Percentiles rank a stretch among this genome's conserved stretches.
These are phyloP conservation scores for Actinia equina DNA, from an alignment of 64 coral and sea anemone species.

Conservation along the genomic window DNA sequence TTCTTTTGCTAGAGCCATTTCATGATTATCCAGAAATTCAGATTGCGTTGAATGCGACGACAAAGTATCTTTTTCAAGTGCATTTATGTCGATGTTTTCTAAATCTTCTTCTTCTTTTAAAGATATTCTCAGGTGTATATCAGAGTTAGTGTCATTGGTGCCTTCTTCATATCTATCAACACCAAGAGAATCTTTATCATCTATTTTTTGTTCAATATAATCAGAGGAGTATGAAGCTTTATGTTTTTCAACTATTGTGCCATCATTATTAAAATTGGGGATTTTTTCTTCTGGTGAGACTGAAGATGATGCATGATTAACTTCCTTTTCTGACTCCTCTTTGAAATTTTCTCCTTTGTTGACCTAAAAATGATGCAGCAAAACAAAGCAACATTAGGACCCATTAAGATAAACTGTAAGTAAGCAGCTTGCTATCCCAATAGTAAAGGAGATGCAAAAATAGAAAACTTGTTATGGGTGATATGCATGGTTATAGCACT, in stretches of 20 bases:
- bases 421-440: no score
- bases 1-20: conserved; percentile 23
- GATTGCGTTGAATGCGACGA: not conserved
- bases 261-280: not conserved
- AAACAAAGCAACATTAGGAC: not conserved
- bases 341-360: not conserved
- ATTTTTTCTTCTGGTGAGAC: not conserved
- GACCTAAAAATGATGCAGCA: not conserved
- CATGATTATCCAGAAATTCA: conserved; percentile 18
- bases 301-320: not conserved
- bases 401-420: not conserved
- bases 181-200: not conserved
- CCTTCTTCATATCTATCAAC: not conserved
- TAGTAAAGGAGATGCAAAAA: no score
- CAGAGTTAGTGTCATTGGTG: not conserved
- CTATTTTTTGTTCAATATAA: not conserved
- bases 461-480: no score
- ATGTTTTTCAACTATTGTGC: not conserved
- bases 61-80: not conserved
- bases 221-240: not conserved
- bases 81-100: not conserved
- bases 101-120: not conserved
- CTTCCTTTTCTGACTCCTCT: not conserved
- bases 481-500: no score
- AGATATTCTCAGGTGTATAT: not conserved